These are phyloP conservation scores for Campaea margaritaria DNA, from an alignment of 2,888 invertebrate species.

Conservation along the genomic window DNA sequence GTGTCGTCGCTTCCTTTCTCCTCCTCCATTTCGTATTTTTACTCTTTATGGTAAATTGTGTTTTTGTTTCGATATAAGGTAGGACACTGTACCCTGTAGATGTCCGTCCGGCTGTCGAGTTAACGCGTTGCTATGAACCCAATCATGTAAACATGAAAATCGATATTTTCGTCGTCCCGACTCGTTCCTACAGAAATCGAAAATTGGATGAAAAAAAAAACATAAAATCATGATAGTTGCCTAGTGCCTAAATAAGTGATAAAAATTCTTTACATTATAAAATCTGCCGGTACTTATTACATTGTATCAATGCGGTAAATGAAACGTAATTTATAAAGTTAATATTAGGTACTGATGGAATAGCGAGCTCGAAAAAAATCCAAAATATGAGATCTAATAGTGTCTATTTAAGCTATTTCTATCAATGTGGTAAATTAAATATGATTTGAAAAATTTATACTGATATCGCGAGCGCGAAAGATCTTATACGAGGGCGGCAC, in stretches of 20 bases:
- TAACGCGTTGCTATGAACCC: constrained; percentile 52
- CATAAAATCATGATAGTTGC: background rate
- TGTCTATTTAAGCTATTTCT: no score
- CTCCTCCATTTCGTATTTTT: constrained; percentile 63
- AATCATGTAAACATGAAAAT: constrained; percentile 53
- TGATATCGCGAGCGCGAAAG: no score
- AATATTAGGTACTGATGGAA: no score
- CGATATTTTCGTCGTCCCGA: constrained; percentile 42
- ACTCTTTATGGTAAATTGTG: constrained; percentile 10
- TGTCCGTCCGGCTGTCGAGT: constrained; percentile 10
- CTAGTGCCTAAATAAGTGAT: background rate
- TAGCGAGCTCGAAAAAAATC: no score
- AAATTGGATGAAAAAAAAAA: background rate
- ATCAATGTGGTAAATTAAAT: no score
- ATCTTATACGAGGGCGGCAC: no score
- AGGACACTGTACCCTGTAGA: background rate
- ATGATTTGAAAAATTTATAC: no score
- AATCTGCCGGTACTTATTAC: no score
- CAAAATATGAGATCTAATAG: no score
- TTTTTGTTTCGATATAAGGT: constrained; percentile 8
- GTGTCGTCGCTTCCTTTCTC: constrained; percentile 72
- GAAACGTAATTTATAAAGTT: no score
- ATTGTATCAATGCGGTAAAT: no score
- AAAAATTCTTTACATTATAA: no score
- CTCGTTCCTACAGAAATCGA: background rate